Evolutionary conservation across 2,797 vertebrate genomes (phyloP).

Genomic region (Strix occidentalis): DNA sequence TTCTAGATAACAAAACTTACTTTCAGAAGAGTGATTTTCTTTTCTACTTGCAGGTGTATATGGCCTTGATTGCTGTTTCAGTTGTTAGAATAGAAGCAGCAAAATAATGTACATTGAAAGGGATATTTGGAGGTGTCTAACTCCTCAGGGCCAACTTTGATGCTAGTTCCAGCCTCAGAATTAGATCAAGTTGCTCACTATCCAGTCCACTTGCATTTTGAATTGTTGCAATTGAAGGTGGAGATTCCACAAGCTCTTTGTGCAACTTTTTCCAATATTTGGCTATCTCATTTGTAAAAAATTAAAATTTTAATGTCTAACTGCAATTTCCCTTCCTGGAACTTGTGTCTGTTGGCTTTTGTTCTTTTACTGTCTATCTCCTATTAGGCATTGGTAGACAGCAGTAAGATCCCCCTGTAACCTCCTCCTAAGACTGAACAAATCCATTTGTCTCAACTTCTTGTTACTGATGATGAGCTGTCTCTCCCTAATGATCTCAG

Average conservation of each 20-base stretch:
- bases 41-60: neutral
- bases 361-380: neutral
- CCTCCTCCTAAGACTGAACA: neutral
- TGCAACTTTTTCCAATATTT: neutral
- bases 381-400: neutral
- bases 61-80: neutral
- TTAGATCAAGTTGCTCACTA: neutral
- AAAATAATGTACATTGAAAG: neutral
- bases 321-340: neutral
- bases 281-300: neutral
- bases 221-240: neutral
- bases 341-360: neutral
- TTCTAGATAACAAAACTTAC: neutral
- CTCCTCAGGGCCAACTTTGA: neutral
- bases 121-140: neutral
- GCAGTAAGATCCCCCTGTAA: neutral
- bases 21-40: neutral
- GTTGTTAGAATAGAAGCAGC: neutral
- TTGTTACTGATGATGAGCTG: neutral
- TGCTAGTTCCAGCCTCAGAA: neutral
- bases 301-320: neutral
- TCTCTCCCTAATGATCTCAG: neutral
- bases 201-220: neutral
- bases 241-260: neutral
- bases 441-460: neutral